phyloP scores from a whole-genome alignment of 2,113 vertebrate genomes.

The Aspiorhynchus laticeps region DNA sequence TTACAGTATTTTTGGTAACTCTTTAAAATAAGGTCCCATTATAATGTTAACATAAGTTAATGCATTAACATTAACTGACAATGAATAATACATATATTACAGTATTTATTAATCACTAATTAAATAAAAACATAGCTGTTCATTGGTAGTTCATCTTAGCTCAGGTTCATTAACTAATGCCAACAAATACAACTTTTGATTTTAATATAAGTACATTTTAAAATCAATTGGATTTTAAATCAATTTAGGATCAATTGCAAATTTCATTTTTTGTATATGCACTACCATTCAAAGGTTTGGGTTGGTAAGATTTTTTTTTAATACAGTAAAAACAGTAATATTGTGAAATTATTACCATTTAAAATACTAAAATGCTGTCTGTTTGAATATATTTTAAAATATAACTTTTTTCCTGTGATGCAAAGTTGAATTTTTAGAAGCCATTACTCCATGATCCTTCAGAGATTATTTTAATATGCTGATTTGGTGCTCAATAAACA shows the following conservation, averaged over 20 bases:
- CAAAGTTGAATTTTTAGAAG: not conserved
- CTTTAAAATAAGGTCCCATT: not conserved
- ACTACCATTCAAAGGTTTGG: no score
- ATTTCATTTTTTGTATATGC: not conserved
- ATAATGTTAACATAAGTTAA: not conserved
- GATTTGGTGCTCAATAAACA: not conserved
- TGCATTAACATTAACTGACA: not conserved
- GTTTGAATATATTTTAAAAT: not conserved
- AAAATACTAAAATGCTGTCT: not conserved
- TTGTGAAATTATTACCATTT: not conserved
- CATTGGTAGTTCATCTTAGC: not conserved
- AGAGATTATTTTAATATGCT: not conserved
- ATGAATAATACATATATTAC: not conserved
- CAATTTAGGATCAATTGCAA: not conserved
- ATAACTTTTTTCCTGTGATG: not conserved
- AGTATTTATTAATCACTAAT: not conserved
- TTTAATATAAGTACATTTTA: no score
- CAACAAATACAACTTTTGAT: not conserved
- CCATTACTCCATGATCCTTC: not conserved
- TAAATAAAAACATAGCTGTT: not conserved
- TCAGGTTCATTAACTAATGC: not conserved
- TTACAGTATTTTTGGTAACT: not conserved
- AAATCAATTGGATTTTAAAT: no score
- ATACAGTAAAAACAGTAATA: not conserved
- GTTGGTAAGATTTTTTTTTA: no score